Conservation (phyloP, 2,888 invertebrate species). For the Plagodis pulveraria region DNA sequence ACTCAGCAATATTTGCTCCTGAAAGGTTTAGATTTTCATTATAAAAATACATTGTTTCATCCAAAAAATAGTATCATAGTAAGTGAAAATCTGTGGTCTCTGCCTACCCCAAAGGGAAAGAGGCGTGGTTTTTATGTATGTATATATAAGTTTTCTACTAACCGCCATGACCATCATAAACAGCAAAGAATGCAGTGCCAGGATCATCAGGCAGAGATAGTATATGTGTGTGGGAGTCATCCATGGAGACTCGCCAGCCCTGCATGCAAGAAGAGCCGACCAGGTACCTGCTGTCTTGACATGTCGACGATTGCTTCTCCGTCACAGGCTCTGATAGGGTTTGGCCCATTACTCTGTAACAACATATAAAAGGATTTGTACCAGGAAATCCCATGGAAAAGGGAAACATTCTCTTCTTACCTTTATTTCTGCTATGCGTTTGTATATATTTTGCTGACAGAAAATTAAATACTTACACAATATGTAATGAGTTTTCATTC, state of each 20-base stretch:
- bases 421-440: too few relatives aligned
- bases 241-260: slow-evolving; percentile 99
- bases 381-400: too few relatives aligned
- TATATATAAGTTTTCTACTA: slow-evolving; percentile 41
- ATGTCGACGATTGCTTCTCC: slow-evolving; percentile 92
- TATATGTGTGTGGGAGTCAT: slow-evolving; percentile 99
- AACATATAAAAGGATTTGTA: neutral
- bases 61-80: too few relatives aligned
- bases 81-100: too few relatives aligned
- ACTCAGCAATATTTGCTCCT: slow-evolving; percentile 96
- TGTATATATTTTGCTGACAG: too few relatives aligned
- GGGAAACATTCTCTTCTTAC: too few relatives aligned
- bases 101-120: too few relatives aligned
- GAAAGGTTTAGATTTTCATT: slow-evolving; percentile 45
- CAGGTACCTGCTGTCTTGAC: slow-evolving; percentile 88
- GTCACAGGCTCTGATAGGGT: slow-evolving; percentile 98
- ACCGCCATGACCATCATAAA: slow-evolving; percentile 98
- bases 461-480: too few relatives aligned
- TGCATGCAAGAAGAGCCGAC: slow-evolving; percentile 99
- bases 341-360: slow-evolving; percentile 93
- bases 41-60: too few relatives aligned
- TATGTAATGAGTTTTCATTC: too few relatives aligned
- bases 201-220: slow-evolving; percentile 97
- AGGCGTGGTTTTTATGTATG: too few relatives aligned
- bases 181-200: slow-evolving; percentile 96